Evolutionary conservation across 37 sponge, comb jelly and placozoan species (phyloP), one percentile per base, ranked within the genome.

Genomic region (Geodia barretti): DNA sequence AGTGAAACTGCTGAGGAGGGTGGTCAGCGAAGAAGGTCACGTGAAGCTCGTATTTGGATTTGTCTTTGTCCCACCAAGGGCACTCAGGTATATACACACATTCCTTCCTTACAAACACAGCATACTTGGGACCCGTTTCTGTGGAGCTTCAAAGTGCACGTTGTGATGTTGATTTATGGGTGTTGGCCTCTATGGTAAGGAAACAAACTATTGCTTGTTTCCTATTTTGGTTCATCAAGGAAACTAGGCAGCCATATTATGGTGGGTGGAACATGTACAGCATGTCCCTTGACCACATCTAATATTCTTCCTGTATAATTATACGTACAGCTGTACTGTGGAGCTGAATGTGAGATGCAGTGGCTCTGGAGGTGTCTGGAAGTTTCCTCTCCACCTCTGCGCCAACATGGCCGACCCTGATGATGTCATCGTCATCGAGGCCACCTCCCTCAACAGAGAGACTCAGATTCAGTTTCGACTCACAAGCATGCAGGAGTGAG

Each of bases 21-120:
- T 24, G 9, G 66, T 23, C 5, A 31, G 61, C 3, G 68, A 41
- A 2, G 65, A n/a, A 25, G 62, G 41, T 26, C 25, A 30, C 11
- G 42, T 40, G 31, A 76, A 42, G 11, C 70, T 95, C 30, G 75
- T 77, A 3, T 92, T 91, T 75, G 65, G 67, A 2, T 25, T 95
- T 47, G 79, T 89, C 11, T 91, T 95, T 68, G 70, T 79, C 20
- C 92, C 96, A 26, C 62, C 87, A 4, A 95, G 92, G 69, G 75
- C 92, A 20, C 71, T 92, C 87, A 91, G 81, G 96, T 94, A 84
- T 34, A 58, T 34, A 41, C 29, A 72, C 39, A 72, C 19, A 21
- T 47, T 7, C 54, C 29, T n/a, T 68, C 14, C 25, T 14, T 68
- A 68, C 32, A 68, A 24, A n/a, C 17, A 35, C 34, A 47, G 70